Percentiles rank a stretch among this genome's conserved stretches.
Conservation (phyloP, 2,797 vertebrate genomes). For the Amblyraja radiata region DNA sequence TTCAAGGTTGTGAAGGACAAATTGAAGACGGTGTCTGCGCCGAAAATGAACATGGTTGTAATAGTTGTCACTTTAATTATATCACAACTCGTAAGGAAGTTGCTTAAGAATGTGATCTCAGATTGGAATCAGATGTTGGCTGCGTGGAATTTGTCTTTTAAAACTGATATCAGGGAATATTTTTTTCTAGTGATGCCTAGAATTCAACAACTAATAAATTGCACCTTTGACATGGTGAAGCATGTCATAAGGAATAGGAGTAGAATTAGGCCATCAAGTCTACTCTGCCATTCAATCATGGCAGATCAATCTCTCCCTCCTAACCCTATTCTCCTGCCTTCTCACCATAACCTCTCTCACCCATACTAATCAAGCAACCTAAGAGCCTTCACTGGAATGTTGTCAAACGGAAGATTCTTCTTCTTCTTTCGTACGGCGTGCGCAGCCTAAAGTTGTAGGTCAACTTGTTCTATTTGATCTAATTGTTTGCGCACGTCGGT, state of each 20-base stretch:
- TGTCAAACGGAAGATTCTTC: no score
- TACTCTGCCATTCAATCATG: no score
- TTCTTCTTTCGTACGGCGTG: no score
- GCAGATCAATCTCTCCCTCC: no score
- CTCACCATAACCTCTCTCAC: no score
- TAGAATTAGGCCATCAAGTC: no score
- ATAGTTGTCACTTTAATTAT: background rate
- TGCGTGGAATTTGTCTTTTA: background rate
- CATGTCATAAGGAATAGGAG: no score
- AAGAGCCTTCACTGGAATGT: background rate
- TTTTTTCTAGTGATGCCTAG: background rate
- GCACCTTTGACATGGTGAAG: background rate
- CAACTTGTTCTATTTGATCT: no score
- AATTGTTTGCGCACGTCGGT: no score
- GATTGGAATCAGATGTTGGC: conserved; percentile 21
- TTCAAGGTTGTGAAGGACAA: background rate
- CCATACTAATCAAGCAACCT: background rate
- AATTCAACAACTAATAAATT: no score
- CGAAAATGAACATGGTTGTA: background rate
- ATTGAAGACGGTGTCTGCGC: background rate
- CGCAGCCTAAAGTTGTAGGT: no score
- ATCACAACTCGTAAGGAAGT: background rate
- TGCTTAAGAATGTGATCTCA: background rate
- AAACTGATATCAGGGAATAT: background rate
- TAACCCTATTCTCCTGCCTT: no score